These are phyloP conservation scores for Rhinoraja longicauda DNA, from an alignment of 2,797 vertebrate species.

Conservation along the genomic window DNA sequence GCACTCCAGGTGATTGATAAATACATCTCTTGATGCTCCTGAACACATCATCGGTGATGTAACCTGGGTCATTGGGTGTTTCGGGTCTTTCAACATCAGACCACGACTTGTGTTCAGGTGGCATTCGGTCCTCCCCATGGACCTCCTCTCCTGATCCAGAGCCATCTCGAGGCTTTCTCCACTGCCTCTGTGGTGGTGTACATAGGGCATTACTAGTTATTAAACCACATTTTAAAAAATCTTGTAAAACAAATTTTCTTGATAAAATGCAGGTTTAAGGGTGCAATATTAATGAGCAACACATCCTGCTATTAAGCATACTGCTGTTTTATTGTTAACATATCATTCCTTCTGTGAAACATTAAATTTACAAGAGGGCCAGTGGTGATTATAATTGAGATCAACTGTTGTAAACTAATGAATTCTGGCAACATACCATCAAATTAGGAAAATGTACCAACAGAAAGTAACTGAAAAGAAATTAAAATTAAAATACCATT, in stretches of 20 bases:
- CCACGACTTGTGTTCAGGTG: too few relatives aligned
- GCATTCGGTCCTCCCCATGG: too few relatives aligned
- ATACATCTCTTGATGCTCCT: too few relatives aligned
- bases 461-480: not conserved
- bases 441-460: not conserved
- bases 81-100: too few relatives aligned
- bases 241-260: not conserved
- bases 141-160: too few relatives aligned
- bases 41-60: too few relatives aligned
- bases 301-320: not conserved
- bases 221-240: not conserved
- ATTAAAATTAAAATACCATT: not conserved
- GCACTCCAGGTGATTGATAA: too few relatives aligned
- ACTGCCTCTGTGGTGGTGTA: too few relatives aligned
- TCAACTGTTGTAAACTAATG: not conserved
- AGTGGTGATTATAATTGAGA: not conserved
- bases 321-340: constrained; percentile 19
- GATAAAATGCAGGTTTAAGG: not conserved
- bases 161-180: too few relatives aligned
- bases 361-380: not conserved
- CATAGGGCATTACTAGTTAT: too few relatives aligned
- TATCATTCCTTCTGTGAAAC: not conserved
- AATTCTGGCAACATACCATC: not conserved
- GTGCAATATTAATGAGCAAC: not conserved
- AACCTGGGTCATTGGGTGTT: too few relatives aligned